A percentile compares a stretch with the other conserved stretches of the same genome.
phyloP scores from a whole-genome alignment of 2,113 vertebrate genomes.

The Ifrita kowaldi region DNA sequence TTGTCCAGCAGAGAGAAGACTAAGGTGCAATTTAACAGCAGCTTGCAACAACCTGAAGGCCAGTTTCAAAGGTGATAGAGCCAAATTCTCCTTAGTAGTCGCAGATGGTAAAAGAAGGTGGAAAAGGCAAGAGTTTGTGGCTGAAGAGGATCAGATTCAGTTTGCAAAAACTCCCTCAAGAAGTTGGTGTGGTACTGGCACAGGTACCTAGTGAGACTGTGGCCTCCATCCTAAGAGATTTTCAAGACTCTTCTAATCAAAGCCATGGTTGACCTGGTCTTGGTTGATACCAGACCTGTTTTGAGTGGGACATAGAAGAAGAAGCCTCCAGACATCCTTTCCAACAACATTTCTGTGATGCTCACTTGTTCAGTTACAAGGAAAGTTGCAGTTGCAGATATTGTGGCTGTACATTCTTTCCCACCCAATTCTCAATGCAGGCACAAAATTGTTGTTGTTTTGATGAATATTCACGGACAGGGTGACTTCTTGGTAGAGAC shows the following conservation, averaged over 20 bases:
- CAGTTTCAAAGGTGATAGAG: background rate
- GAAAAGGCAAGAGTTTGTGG: background rate
- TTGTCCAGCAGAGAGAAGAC: background rate
- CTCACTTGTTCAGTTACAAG: background rate
- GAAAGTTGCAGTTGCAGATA: background rate
- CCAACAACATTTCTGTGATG: background rate
- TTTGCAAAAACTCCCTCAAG: background rate
- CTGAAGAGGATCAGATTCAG: background rate
- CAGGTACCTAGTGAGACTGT: background rate
- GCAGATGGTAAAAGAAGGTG: background rate
- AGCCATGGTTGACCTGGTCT: background rate
- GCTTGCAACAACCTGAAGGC: background rate
- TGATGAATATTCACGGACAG: background rate
- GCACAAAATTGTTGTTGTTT: background rate
- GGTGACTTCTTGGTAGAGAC: background rate
- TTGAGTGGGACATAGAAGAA: background rate
- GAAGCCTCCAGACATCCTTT: background rate
- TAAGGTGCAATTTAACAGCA: background rate
- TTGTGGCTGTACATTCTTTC: background rate
- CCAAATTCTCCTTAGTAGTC: background rate
- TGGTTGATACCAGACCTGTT: background rate
- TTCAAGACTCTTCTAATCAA: background rate
- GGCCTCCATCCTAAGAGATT: background rate
- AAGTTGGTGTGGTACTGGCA: background rate
- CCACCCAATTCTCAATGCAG: fast-evolving